Percentiles rank a stretch among this genome's conserved stretches.
These are phyloP conservation scores for Heliconius hortense DNA, from an alignment of 2,888 invertebrate genomes.

Conservation along the genomic window DNA sequence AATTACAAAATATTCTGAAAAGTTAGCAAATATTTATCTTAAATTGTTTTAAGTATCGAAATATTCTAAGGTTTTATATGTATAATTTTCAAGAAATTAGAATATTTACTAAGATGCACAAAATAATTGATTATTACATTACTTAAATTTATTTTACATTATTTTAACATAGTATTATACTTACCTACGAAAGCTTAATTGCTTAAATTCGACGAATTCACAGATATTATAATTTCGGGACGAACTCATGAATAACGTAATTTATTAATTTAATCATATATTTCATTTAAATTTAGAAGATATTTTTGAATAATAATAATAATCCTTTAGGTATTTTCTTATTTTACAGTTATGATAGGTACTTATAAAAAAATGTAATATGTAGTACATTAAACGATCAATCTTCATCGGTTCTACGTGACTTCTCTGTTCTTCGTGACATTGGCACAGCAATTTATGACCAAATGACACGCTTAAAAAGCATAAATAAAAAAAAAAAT, in stretches of 20 bases:
- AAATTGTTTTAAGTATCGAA: background rate
- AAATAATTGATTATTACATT: background rate
- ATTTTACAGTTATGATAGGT: no score
- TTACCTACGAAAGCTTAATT: background rate
- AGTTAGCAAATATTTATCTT: background rate
- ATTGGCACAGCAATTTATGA: slow-evolving; percentile 1
- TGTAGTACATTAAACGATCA: background rate
- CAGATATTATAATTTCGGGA: background rate
- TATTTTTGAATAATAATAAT: background rate
- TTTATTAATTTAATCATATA: background rate
- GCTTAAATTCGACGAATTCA: background rate
- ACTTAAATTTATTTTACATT: background rate
- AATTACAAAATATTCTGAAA: no score
- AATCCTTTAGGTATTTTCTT: background rate
- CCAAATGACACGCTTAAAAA: background rate
- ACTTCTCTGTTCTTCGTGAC: slow-evolving; percentile 7
- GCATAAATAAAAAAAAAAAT: background rate
- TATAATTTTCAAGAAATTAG: background rate
- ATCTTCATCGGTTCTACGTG: slow-evolving; percentile 1
- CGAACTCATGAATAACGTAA: background rate
- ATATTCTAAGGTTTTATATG: background rate
- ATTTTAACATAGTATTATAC: background rate
- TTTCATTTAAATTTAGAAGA: background rate
- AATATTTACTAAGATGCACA: background rate
- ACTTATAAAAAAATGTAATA: background rate